Base-by-base conservation (phyloP, 2,888 invertebrate genomes). In the Heliconius aoede region DNA sequence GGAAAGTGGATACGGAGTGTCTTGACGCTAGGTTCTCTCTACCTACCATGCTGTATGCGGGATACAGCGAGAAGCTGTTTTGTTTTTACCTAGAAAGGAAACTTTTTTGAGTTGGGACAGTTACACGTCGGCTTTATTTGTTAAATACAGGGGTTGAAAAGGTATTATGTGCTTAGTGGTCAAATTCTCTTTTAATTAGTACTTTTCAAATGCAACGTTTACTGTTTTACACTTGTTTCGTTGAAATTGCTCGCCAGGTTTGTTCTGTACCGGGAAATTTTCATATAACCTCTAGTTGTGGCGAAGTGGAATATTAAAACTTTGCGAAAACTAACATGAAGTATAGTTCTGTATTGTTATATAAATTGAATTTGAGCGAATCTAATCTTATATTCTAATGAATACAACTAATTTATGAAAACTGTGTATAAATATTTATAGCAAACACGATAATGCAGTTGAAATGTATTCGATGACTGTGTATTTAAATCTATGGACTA, bases 121-220 rank as follows among this genome's bases (percentile, higher is more conserved):
- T 65, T 65, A n/a, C n/a, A 65, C 13, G 62, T 28, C 18, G 32
- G 26, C 64, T 72, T 71, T 78, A 75, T 69, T 64, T 69, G 69
- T 24, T 28, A 55, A 73, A 30, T 36, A 30, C 46, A 65, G 55
- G 26, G 61, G 73, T 8, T 40, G 51, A 11, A 24, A 71, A 60
- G 55, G 71, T 71, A 71, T 58, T 71, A 58, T 71, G 36, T 71
- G 18, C 26, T 36, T 26, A 69, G 72, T 40, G 58, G 72, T 72
- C 60, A 58, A 60, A 58, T 51, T 40, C 68, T 24, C 62, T 72
- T 78, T 76, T 76, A 78, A 74, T 78, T 76, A 76, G 64, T 61
- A 62, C 40, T 73, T 69, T 69, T 72, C 60, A 15, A 72, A 60
- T 51, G 51, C 51, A 51, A 30, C 51, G 15, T 69, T 28, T 69